Conservation (phyloP, 2,888 invertebrate genomes). For the Anagyrus pseudococci region DNA sequence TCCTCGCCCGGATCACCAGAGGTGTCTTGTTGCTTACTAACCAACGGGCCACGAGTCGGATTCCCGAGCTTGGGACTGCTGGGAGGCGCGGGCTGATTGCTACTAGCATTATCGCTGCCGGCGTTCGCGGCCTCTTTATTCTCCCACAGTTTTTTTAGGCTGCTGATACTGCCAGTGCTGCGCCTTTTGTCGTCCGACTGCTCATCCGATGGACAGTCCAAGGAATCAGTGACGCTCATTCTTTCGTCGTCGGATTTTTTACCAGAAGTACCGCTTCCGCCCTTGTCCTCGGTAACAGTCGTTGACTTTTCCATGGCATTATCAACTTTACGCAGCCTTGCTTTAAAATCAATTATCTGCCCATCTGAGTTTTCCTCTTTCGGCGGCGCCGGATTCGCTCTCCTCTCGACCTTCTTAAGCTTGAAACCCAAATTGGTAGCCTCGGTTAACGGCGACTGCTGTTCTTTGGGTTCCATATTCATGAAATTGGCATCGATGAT, state of each 20-base stretch:
- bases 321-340: constrained; percentile 78
- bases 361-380: constrained; percentile 66
- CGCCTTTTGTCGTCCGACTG: constrained; percentile 85
- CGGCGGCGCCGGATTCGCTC: constrained; percentile 66
- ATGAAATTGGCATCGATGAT: constrained; percentile 48
- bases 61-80: constrained; percentile 68
- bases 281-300: constrained; percentile 51
- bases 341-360: constrained; percentile 83
- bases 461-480: constrained; percentile 1
- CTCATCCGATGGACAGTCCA: constrained; percentile 59
- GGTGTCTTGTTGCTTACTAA: constrained; percentile 42
- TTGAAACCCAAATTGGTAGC: constrained; percentile 59
- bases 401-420: constrained; percentile 78
- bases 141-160: constrained; percentile 92
- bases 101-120: constrained; percentile 48
- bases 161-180: constrained; percentile 91
- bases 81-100: constrained; percentile 9
- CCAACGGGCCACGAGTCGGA: constrained; percentile 34
- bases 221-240: constrained; percentile 41
- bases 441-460: constrained; percentile 50
- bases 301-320: constrained; percentile 29
- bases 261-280: constrained; percentile 14
- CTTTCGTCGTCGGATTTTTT: constrained; percentile 51
- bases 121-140: constrained; percentile 68
- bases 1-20: constrained; percentile 53